These are phyloP conservation scores for Bedellia somnulentella DNA, from an alignment of 2,888 invertebrate species.

Conservation along the genomic window DNA sequence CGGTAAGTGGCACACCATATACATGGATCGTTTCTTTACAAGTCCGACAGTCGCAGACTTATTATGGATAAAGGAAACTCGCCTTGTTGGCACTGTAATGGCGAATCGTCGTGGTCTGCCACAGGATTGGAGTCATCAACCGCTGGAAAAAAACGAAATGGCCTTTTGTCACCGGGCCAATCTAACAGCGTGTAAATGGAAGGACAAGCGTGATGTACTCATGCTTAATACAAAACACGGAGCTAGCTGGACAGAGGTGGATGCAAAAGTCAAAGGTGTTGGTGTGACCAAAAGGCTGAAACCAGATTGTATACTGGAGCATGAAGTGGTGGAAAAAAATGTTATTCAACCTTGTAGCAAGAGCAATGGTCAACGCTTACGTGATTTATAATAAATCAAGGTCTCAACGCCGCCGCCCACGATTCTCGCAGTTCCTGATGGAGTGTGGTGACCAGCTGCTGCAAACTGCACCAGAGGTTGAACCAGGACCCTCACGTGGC, in stretches of 20 bases:
- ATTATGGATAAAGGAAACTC: background rate
- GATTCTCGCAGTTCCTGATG: too few relatives aligned
- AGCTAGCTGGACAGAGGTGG: constrained; percentile 9
- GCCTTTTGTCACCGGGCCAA: too few relatives aligned
- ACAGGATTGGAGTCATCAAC: background rate
- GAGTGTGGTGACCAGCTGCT: too few relatives aligned
- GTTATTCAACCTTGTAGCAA: constrained; percentile 8
- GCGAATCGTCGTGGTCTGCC: background rate
- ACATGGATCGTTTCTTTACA: too few relatives aligned
- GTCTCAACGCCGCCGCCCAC: too few relatives aligned
- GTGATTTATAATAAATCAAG: constrained; percentile 5
- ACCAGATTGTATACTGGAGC: constrained; percentile 7
- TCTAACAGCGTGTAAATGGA: background rate
- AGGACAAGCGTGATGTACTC: constrained; percentile 6
- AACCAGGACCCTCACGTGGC: too few relatives aligned
- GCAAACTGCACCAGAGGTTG: too few relatives aligned
- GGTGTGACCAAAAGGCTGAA: constrained; percentile 3
- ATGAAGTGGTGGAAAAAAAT: constrained; percentile 12
- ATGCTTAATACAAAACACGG: constrained; percentile 9
- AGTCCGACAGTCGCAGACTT: too few relatives aligned
- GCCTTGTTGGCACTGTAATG: background rate
- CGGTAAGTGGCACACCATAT: too few relatives aligned
- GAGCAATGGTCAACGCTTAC: constrained; percentile 7
- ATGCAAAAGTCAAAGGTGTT: constrained; percentile 3
- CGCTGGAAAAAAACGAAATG: background rate